Evolutionary conservation across 2,113 vertebrate genomes (phyloP).

Genomic region (Microcebus jonahi): DNA sequence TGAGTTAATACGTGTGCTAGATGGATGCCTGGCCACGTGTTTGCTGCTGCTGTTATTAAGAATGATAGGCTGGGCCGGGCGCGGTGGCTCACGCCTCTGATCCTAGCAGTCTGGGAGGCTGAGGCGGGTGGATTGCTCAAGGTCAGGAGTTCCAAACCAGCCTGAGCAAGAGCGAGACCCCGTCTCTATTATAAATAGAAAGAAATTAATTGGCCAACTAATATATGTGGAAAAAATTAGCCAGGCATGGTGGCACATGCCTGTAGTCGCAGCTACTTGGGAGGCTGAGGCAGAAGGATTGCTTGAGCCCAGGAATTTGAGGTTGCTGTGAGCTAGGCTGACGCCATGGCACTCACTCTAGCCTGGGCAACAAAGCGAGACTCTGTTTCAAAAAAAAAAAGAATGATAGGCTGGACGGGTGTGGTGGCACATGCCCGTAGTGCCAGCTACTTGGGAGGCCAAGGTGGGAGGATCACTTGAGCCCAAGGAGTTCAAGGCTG

Average conservation of each 20-base stretch:
- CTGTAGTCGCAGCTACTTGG: too few relatives aligned
- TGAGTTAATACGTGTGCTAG: neutral
- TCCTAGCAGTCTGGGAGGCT: neutral
- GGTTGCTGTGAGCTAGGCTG: too few relatives aligned
- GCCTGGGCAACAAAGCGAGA: too few relatives aligned
- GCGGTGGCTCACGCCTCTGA: neutral
- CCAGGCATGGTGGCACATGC: too few relatives aligned
- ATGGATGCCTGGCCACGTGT: neutral
- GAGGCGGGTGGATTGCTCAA: neutral
- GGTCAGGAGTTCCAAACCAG: too few relatives aligned
- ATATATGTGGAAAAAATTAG: too few relatives aligned
- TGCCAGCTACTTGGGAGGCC: neutral
- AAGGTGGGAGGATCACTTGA: neutral
- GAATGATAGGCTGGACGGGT: neutral
- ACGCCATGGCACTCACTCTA: too few relatives aligned
- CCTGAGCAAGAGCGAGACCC: too few relatives aligned
- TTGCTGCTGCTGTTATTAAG: neutral
- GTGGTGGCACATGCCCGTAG: neutral
- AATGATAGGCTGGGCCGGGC: neutral
- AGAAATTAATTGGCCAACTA: too few relatives aligned
- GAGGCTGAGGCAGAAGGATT: too few relatives aligned
- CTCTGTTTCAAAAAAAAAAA: neutral
- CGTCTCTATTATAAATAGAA: too few relatives aligned
- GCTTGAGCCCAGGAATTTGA: too few relatives aligned
- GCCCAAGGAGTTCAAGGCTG: neutral